Evolutionary conservation across 2,797 vertebrate species (phyloP), one percentile per base, ranked within the genome.

Genomic region (Pyrocephalus nanus): DNA sequence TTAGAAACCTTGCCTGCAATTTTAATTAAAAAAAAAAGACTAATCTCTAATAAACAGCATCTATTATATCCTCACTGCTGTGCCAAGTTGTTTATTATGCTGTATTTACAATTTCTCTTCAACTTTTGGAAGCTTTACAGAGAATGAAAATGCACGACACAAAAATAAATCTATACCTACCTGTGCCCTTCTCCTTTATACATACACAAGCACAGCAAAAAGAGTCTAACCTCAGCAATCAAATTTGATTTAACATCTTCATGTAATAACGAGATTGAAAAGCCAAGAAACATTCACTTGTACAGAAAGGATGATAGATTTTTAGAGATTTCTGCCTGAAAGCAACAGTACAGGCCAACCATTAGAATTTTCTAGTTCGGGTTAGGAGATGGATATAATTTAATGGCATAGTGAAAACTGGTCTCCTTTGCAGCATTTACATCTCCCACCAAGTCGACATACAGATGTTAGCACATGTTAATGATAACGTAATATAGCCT

Each of bases 1-100:
- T 96, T 92, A 79, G 83, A 94, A 92, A 79, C 14, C 30, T 84
- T 92, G 80, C 77, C 53, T 74, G 71, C n/a, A 73, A 87, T 92
- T 92, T 90, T 86, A 86, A 88, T 71, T 92, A 3, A 48, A 61
- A 88, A 91, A 89, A 89, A 78, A 60, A 27, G 6, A 3, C 2
- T 83, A 8, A 43, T 77, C n/a, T 76, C 64, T 66, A 86, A 93
- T 90, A 92, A 94, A 80, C 45, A 81, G 60, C 76, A 57, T 76
- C 45, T 93, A 74, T 92, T 54, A 86, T 93, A 93, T 43, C 50
- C 55, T 79, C 50, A 53, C 45, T 53, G 36, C 45, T 85, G 27
- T 94, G 36, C 71, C 21, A 20, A 89, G 34, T n/a, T 86, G n/a
- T 84, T 96, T 88, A 66, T 95, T 74, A 82, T 47, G 45, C 64